Conservation (phyloP, 1,140 invertebrate genomes). For the Heliothis virescens region DNA sequence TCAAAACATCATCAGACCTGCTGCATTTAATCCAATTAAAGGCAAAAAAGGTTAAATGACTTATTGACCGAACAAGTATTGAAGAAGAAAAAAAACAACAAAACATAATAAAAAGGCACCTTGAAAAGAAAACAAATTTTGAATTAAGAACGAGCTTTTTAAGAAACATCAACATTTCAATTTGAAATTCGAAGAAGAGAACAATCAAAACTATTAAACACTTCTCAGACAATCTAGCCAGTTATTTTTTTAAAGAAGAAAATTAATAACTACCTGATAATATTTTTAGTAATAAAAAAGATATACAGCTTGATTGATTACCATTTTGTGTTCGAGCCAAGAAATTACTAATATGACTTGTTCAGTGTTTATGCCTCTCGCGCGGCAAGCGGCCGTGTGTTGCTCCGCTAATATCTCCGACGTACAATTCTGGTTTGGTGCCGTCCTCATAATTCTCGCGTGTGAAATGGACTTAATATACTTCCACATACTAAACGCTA, state of each 20-base stretch:
- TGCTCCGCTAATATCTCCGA: constrained; percentile 71
- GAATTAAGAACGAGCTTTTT: no score
- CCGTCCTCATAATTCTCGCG: constrained; percentile 78
- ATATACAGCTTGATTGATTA: constrained; percentile 15
- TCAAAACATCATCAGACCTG: constrained; percentile 1
- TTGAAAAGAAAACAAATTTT: no score
- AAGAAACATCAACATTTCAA: no score
- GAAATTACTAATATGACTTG: constrained; percentile 58
- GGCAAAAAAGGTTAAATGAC: neutral
- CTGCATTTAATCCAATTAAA: neutral
- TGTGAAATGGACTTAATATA: constrained; percentile 85
- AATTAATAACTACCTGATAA: neutral
- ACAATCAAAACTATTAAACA: no score
- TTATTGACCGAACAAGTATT: neutral
- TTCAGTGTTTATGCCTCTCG: constrained; percentile 70
- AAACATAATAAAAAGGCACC: neutral
- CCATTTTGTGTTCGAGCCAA: constrained; percentile 14
- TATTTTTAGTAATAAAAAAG: neutral
- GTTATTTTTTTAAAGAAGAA: neutral
- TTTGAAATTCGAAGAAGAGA: no score
- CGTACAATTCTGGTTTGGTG: constrained; percentile 83
- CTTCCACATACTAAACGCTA: constrained; percentile 73
- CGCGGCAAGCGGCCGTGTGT: constrained; percentile 63
- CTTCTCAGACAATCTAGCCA: no score
- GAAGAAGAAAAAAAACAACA: neutral